Evolutionary conservation across 2,888 invertebrate genomes (phyloP).

Genomic region (Napeogenes sylphis): DNA sequence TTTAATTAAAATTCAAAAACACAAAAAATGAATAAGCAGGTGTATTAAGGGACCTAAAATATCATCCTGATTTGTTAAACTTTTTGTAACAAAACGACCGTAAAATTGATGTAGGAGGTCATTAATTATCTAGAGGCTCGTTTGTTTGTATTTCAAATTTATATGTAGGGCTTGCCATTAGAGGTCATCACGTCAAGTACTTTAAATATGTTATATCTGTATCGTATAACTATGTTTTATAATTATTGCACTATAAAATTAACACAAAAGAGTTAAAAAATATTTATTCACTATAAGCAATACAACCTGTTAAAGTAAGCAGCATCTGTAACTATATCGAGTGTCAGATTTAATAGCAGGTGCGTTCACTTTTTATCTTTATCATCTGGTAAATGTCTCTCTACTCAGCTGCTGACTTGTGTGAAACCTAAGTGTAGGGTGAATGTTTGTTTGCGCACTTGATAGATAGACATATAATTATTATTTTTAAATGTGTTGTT

Average conservation of each 20-base stretch:
- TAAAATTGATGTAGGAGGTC: constrained; percentile 70
- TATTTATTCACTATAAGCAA: neutral
- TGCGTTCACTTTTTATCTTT: constrained; percentile 50
- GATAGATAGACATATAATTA: constrained; percentile 5
- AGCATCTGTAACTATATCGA: constrained; percentile 31
- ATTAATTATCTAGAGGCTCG: constrained; percentile 64
- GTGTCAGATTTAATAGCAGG: constrained; percentile 57
- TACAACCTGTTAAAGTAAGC: constrained; percentile 32
- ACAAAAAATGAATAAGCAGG: constrained; percentile 45
- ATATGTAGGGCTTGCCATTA: neutral
- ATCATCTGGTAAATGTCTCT: constrained; percentile 55
- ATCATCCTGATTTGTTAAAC: constrained; percentile 47
- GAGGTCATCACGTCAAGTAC: no score
- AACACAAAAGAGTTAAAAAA: neutral
- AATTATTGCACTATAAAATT: neutral
- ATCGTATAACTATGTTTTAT: no score
- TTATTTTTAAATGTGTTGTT: neutral
- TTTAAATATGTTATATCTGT: no score
- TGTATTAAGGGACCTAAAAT: constrained; percentile 45
- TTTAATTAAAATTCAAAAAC: constrained; percentile 25
- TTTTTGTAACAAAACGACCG: constrained; percentile 60
- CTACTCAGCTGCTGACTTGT: constrained; percentile 27
- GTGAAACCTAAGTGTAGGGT: constrained; percentile 2
- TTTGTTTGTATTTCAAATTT: constrained; percentile 65
- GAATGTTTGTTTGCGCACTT: neutral